Evolutionary conservation across 2,797 vertebrate species (phyloP), one percentile per base, ranked within the genome.

Genomic region (Bovichtus variegatus): DNA sequence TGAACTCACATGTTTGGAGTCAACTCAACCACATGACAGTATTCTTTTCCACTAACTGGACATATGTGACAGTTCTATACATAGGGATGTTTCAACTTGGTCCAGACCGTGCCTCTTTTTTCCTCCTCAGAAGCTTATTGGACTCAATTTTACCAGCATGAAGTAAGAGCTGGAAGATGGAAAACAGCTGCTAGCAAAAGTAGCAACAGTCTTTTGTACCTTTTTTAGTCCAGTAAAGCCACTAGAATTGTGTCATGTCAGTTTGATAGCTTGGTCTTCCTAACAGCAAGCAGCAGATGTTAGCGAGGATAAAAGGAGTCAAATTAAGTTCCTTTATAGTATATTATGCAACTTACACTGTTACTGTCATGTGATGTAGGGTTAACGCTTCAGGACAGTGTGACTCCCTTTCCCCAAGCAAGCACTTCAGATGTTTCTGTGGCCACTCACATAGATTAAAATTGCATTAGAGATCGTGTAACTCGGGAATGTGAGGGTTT

Each of bases 111-210:
- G 79, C 71, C 76, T 88, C 66, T 80, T 90, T 89, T 90, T 90
- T 89, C 80, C 80, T 89, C 71, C 81, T 88, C 80, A 67, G 80
- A 86, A 82, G 80, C 89, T 89, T 91, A 89, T 89, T 92, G 88
- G 77, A 78, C 88, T 92, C 71, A 47, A 74, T 93, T 95, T 93
- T 90, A 94, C 83, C 83, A 92, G 89, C 78, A 90, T 92, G 80
- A 93, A 94, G 84, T 89, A 91, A 93, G 74, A 84, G 65, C 79
- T 78, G 69, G 36, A 53, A 85, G 89, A 93, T 94, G 90, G 87
- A 93, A 95, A 95, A 89, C 92, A 94, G 89, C 92, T 94, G 94
- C 73, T 58, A 74, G 84, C 74, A 59, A 87, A 83, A 76, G 69
- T 65, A 78, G 71, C 64, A 71, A 41, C 86, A 38, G 44, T 16